Evolutionary conservation across 2,888 invertebrate genomes (phyloP).

Genomic region (Ormyrus thymus): DNA sequence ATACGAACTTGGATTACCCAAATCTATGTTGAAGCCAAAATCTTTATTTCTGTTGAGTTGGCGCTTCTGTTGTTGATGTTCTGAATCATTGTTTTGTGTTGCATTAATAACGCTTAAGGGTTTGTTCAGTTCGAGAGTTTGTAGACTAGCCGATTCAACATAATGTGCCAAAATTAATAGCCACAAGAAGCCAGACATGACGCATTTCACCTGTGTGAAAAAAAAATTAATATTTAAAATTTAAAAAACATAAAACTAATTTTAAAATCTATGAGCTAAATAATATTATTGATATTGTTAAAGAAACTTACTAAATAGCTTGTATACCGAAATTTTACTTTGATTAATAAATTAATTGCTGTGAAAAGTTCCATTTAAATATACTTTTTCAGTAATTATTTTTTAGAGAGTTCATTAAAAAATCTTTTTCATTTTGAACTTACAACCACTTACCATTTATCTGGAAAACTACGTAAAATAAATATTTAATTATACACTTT

Average conservation of each 20-base stretch:
- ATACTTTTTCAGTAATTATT: too few species aligned
- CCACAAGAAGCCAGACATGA: slow-evolving; percentile 39
- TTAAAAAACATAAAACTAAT: slow-evolving; percentile 7
- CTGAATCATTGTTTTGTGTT: slow-evolving; percentile 15
- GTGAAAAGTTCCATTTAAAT: too few species aligned
- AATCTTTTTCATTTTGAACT: too few species aligned
- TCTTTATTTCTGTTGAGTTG: slow-evolving; percentile 13
- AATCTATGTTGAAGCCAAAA: slow-evolving; percentile 19
- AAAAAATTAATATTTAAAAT: slow-evolving; percentile 15
- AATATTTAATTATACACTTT: too few species aligned
- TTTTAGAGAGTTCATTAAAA: too few species aligned
- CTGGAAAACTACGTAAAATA: too few species aligned
- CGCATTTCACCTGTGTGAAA: slow-evolving; percentile 42
- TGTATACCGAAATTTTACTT: slow-evolving; percentile 24
- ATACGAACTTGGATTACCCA: neutral
- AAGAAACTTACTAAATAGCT: slow-evolving; percentile 50
- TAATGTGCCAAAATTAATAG: slow-evolving; percentile 18
- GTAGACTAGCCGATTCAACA: slow-evolving; percentile 10
- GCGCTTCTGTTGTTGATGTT: neutral
- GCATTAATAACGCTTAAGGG: slow-evolving; percentile 22
- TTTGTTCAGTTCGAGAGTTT: slow-evolving; percentile 1
- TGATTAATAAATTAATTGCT: too few species aligned
- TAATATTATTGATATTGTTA: neutral
- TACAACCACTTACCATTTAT: too few species aligned
- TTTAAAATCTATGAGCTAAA: neutral